Evolutionary conservation across 2,888 invertebrate genomes (phyloP).

Genomic region (Pollenia griseotomentosa): DNA sequence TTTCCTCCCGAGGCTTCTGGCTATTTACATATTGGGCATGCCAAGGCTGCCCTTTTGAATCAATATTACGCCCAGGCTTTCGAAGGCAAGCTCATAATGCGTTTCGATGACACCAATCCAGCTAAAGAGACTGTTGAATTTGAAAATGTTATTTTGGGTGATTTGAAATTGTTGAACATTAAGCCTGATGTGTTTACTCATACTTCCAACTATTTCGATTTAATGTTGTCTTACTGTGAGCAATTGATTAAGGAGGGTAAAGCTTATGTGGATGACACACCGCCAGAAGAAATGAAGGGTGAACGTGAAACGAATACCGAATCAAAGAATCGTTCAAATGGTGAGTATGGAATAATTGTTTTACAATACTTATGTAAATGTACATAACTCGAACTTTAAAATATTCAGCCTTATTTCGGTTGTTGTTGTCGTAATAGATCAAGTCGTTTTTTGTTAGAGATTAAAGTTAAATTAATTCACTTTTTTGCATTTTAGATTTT

Average conservation of each 20-base stretch:
- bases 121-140: conserved; percentile 99
- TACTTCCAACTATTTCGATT: conserved; percentile 98
- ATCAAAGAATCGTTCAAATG: conserved; percentile 92
- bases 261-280: conserved; percentile 98
- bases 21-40: conserved; percentile 98
- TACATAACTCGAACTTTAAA: too few species aligned
- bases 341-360: conserved; percentile 85
- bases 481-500: too few species aligned
- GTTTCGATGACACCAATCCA: conserved; percentile 99
- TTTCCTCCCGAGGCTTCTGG: conserved; percentile 99
- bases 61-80: conserved; percentile 98
- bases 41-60: conserved; percentile 98
- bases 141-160: conserved; percentile 98
- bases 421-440: too few species aligned
- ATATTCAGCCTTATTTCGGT: too few species aligned
- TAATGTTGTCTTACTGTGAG: conserved; percentile 94
- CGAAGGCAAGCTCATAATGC: conserved; percentile 97
- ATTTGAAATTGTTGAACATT: conserved; percentile 95
- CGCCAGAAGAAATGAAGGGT: conserved; percentile 96
- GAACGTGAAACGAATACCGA: conserved; percentile 95
- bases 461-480: too few species aligned
- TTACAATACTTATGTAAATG: background rate
- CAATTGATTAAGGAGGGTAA: conserved; percentile 93
- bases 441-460: too few species aligned
- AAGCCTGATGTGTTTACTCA: conserved; percentile 96